Evolutionary conservation across 2,888 invertebrate species (phyloP), one percentile per base, ranked within the genome.

Genomic region (Sphecodes monilicornis): DNA sequence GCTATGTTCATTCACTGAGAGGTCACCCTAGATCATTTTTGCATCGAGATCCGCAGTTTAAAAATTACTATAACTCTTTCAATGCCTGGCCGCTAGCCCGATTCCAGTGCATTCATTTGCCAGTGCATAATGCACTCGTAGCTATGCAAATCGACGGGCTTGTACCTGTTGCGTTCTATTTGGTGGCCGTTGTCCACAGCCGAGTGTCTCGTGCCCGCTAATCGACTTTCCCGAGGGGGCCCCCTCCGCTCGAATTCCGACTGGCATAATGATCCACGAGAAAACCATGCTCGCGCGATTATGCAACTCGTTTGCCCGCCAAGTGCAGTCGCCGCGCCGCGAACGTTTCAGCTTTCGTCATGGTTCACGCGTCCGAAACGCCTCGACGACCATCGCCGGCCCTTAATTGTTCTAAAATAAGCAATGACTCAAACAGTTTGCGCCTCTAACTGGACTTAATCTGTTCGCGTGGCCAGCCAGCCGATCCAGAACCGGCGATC

Each of bases 351-450:
- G 26, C 78, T 86, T 86, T 80, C 85, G 85, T 80, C 86, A 70
- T 46, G 85, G 86, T 76, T 80, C 75, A 85, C 76, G 78, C 82
- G 50, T 82, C 82, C 57, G 78, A 78, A 71, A 75, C 75, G 82
- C 64, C 76, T 74, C 76, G 78, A 18, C 73, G 68, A 32, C 26
- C 73, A 39, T 29, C 29, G 84, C 76, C 57, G 82, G 83, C 85
- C 87, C 89, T 91, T 91, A 91, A 91, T 91, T 90, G 87, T 87
- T 91, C 91, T 88, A 91, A 91, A 91, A 91, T 91, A 91, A 90
- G 84, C 87, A 87, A 84, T 88, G 91, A 91, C 88, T 91, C 91
- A 88, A 66, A 11, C 78, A 76, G 29, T 10, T 50, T 76, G 87
- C 89, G 89, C 87, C 82, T 89, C 86, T 85, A 85, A 89, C 84